Conservation (phyloP, 2,888 invertebrate genomes). For the Liopterus haemorrhoidalis region DNA sequence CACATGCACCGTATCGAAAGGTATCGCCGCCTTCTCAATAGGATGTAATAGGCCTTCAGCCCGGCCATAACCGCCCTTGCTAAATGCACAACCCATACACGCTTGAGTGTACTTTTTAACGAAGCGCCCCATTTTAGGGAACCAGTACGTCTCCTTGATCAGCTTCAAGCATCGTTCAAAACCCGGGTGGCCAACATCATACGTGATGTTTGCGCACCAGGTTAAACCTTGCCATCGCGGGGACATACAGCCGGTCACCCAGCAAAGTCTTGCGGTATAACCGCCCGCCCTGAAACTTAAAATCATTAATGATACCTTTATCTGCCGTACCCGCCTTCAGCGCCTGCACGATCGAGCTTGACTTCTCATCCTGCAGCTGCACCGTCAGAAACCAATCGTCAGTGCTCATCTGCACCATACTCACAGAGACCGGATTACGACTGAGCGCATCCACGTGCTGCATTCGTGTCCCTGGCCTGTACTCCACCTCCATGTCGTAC, state of each 20-base stretch:
- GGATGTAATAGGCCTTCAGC: conserved; percentile 31
- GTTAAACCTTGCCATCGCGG: conserved; percentile 34
- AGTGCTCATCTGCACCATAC: conserved; percentile 1
- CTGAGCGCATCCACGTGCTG: no score
- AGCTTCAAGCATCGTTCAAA: conserved; percentile 30
- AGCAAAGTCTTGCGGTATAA: conserved; percentile 24
- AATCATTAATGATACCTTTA: no score
- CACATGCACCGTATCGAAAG: conserved; percentile 28
- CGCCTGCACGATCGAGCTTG: conserved; percentile 13
- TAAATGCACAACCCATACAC: conserved; percentile 36
- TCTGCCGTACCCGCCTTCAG: not conserved
- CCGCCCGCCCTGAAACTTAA: conserved; percentile 16
- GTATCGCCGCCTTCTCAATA: conserved; percentile 24
- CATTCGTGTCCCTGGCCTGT: no score
- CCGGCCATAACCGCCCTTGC: conserved; percentile 33
- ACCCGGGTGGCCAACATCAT: conserved; percentile 38
- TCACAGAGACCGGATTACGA: not conserved
- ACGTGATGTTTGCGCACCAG: conserved; percentile 37
- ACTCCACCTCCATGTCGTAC: no score
- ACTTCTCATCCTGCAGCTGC: conserved; percentile 26
- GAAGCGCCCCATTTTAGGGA: conserved; percentile 34
- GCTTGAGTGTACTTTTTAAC: conserved; percentile 33
- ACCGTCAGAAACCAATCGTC: conserved; percentile 24
- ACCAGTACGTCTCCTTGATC: conserved; percentile 37
- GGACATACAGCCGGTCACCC: conserved; percentile 35